phyloP scores from a whole-genome alignment of 2,797 vertebrate genomes.

The Aeoliscus strigatus region DNA sequence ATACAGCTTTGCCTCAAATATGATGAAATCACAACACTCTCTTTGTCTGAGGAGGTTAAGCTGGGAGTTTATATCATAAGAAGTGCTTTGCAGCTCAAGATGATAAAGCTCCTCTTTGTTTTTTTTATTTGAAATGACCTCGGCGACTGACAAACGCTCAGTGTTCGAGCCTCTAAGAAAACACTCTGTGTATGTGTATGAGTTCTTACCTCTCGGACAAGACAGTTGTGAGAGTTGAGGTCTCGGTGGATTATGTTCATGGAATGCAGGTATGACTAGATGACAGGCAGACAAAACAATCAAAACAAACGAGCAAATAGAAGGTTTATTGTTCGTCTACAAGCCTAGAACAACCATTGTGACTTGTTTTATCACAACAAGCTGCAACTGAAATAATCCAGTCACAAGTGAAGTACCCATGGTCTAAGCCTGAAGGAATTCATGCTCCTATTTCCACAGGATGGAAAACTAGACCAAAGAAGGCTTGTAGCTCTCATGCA shows the following conservation, averaged over 20 bases:
- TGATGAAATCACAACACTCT: constrained; percentile 13
- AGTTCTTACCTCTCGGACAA: constrained; percentile 88
- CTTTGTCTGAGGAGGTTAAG: constrained; percentile 14
- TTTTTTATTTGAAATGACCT: constrained; percentile 8
- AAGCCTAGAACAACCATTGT: constrained; percentile 33
- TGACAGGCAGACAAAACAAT: constrained; percentile 19
- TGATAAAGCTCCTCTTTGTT: constrained; percentile 46
- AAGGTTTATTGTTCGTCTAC: constrained; percentile 16
- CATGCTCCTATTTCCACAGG: constrained; percentile 19
- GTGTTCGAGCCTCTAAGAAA: constrained; percentile 37
- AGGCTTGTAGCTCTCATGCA: too few relatives aligned
- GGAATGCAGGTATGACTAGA: constrained; percentile 93
- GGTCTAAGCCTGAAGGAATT: constrained; percentile 42
- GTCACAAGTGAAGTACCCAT: constrained; percentile 16
- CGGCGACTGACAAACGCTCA: constrained; percentile 16
- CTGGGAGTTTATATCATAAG: constrained; percentile 15
- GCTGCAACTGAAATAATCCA: constrained; percentile 23
- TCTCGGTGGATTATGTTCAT: constrained; percentile 99
- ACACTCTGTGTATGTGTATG: constrained; percentile 19
- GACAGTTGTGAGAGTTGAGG: constrained; percentile 97
- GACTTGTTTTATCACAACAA: constrained; percentile 22
- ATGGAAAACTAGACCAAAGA: too few relatives aligned
- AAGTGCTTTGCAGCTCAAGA: too few relatives aligned
- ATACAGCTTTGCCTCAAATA: constrained; percentile 12
- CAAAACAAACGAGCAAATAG: constrained; percentile 8